Percentiles rank a stretch among this genome's conserved stretches.
These are phyloP conservation scores for Chloropsis hardwickii DNA, from an alignment of 2,113 vertebrate species.

Conservation along the genomic window DNA sequence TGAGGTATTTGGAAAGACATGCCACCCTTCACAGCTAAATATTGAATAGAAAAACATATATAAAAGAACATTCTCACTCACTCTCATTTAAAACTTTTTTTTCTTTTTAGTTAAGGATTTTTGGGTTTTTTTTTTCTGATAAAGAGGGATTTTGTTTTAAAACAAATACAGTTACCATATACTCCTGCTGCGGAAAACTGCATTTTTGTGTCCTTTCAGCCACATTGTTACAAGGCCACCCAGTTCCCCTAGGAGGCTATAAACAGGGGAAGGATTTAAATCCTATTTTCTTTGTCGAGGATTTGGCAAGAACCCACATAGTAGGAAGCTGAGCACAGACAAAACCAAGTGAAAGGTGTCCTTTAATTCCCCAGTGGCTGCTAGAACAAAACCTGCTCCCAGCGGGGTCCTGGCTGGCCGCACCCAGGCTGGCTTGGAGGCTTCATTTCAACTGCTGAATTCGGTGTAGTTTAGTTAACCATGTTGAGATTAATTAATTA, in stretches of 20 bases:
- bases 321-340: conserved; percentile 67
- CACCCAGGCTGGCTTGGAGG: conserved; percentile 51
- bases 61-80: neutral
- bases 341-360: conserved; percentile 72
- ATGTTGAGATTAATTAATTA: conserved; percentile 83
- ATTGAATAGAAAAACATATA: neutral
- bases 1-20: neutral
- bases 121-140: neutral
- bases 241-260: conserved; percentile 51
- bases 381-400: conserved; percentile 67
- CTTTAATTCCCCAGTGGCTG: conserved; percentile 68
- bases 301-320: conserved; percentile 64
- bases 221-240: conserved; percentile 57
- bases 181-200: conserved; percentile 1
- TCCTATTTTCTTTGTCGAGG: conserved; percentile 61
- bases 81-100: conserved; percentile 18
- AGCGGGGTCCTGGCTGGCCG: conserved; percentile 54
- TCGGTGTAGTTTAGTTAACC: conserved; percentile 72
- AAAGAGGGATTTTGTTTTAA: conserved; percentile 51
- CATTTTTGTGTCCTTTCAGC: conserved; percentile 61
- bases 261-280: conserved; percentile 71
- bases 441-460: conserved; percentile 66
- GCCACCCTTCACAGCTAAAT: neutral
- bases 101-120: conserved; percentile 3
- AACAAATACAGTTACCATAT: conserved; percentile 52